phyloP scores from a whole-genome alignment of 2,888 invertebrate genomes.

The Dicyrtoma fusca region DNA sequence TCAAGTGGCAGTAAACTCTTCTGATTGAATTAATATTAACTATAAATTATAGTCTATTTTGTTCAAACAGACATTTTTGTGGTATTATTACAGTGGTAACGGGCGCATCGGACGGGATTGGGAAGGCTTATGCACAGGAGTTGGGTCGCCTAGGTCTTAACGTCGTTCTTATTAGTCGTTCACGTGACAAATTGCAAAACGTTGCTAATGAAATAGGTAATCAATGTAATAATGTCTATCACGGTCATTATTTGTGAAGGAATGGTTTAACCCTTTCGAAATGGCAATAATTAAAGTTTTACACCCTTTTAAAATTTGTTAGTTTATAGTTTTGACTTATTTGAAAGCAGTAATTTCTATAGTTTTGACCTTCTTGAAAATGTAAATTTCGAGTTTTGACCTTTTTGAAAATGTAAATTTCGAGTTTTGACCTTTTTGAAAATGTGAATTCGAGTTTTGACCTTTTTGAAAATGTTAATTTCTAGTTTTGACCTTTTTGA shows the following conservation, averaged over 20 bases:
- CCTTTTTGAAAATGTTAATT: too few relatives aligned
- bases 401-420: too few relatives aligned
- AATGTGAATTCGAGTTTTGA: too few relatives aligned
- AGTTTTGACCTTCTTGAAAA: too few relatives aligned
- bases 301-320: neutral
- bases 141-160: slow-evolving; percentile 56
- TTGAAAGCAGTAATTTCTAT: too few relatives aligned
- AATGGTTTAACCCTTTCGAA: too few relatives aligned
- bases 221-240: neutral
- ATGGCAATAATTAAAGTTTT: neutral
- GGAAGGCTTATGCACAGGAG: slow-evolving; percentile 75
- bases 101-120: slow-evolving; percentile 88
- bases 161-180: slow-evolving; percentile 56
- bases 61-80: neutral
- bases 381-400: too few relatives aligned
- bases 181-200: slow-evolving; percentile 51
- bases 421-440: too few relatives aligned
- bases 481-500: neutral
- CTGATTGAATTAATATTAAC: too few relatives aligned
- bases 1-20: neutral
- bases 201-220: slow-evolving; percentile 56
- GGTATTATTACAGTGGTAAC: slow-evolving; percentile 72
- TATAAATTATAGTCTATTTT: too few relatives aligned
- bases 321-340: too few relatives aligned
- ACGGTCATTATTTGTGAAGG: too few relatives aligned